Conservation (phyloP, 2,113 vertebrate species). For the Chionis minor region DNA sequence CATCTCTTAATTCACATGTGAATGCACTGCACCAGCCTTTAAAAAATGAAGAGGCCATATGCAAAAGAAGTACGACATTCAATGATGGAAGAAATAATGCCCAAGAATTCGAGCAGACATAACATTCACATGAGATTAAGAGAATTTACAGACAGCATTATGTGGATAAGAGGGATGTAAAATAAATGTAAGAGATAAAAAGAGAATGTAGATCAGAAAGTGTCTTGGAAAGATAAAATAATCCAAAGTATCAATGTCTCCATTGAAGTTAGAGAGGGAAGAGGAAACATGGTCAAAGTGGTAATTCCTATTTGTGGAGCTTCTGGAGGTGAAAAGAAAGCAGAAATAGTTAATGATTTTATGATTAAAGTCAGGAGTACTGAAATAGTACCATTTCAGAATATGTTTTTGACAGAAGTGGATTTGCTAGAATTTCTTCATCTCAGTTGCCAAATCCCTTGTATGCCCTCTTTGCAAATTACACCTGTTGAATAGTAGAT, state of each 20-base stretch:
- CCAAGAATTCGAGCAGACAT: background rate
- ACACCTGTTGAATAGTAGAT: background rate
- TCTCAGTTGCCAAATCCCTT: background rate
- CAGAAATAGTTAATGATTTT: background rate
- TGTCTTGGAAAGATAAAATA: background rate
- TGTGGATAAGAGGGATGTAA: background rate
- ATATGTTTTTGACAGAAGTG: background rate
- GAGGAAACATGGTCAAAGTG: background rate
- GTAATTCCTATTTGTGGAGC: background rate
- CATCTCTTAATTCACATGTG: background rate
- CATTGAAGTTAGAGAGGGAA: background rate
- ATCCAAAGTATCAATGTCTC: background rate
- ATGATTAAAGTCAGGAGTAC: background rate
- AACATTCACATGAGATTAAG: background rate
- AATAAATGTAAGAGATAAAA: background rate
- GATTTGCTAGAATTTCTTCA: background rate
- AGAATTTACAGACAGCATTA: background rate
- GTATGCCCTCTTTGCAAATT: background rate
- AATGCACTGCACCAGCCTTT: background rate
- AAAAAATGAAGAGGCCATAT: background rate
- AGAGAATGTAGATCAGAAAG: background rate
- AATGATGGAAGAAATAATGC: background rate
- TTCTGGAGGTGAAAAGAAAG: background rate
- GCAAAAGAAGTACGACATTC: background rate
- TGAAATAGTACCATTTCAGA: background rate